Base-by-base conservation (phyloP, 35 echinoderm and acorn worm species). In the Lytechinus variegatus region DNA sequence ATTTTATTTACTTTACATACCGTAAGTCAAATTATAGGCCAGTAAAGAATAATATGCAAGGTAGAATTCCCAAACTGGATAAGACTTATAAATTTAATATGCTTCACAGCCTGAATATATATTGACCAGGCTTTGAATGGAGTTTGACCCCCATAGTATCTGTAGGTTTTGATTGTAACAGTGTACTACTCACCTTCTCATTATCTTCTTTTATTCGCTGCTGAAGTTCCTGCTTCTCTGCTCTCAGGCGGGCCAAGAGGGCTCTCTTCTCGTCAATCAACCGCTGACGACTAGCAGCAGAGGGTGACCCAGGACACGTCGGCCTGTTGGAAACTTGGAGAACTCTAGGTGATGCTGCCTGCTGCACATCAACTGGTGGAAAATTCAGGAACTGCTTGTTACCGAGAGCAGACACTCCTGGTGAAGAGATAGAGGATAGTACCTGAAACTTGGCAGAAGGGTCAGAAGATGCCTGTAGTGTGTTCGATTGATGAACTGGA, bases 251-350 rank as follows among this genome's bases (percentile, higher is more conserved):
- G 94, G 96, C 93, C 24, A 96, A 54, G 53, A 88, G 86, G 54
- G 96, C 96, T 57, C 87, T 87, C 93, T 96, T 96, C 56, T 96
- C 86, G 10, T 87, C 94, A n/a, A 96, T 71, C 13, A 96, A 29
- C 86, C 87, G 79, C 54, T 57, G 61, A 14, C 94, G 95, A 54
- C n/a, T 54, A 16, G 0, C 91, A 2, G 56, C 66, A 57, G 92
- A 86, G 94, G 94, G 94, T 52, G 94, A 95, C 51, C 14, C 94
- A 95, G 94, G 52, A 11, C 24, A 28, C 54, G 21, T 9, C 94
- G 52, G 58, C 66, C 29, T 58, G 21, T 28, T 72, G 94, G 28
- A 53, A 21, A 86, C 4, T 52, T 95, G 94, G 27, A 95, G 44
- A 53, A 86, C 44, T 51, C 54, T 95, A 11, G 86, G 60, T 44